Base-by-base conservation (phyloP, 2,113 vertebrate species). In the Trematocara variabile region DNA sequence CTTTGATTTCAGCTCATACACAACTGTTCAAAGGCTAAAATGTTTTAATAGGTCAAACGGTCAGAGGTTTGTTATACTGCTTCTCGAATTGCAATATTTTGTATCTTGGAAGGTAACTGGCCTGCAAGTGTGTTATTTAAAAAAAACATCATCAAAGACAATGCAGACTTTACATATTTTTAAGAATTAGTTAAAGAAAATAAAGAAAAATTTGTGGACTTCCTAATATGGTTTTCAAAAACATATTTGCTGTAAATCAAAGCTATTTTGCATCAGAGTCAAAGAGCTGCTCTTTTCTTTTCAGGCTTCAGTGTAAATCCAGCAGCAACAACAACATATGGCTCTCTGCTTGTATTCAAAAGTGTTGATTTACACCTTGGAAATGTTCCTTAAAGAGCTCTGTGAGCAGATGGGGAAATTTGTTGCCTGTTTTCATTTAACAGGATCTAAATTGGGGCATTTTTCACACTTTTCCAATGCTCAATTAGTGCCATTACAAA, bases 1-100 rank as follows among this genome's bases (percentile, higher is more conserved):
- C 84, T 88, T 88, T 77, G 82, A 86, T 91, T 88, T 91, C 46
- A 75, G 54, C 73, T 91, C 73, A 83, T 77, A 80, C 44, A 89
- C n/a, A 48, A 84, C 18, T 77, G 52, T 73, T 90, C 41, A 86
- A 85, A 94, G 33, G 12, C 39, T 65, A 46, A 68, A 77, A 86
- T 70, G 78, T 73, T 83, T 50, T 12, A 63, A 83, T 82, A 85
- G 80, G 88, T 84, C 88, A 89, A 79, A 87, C 0, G 33, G 58
- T 79, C 77, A 80, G 14, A 55, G 5, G 73, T 84, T 79, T 88
- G 56, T 82, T 60, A 81, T 41, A 81, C 7, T 44, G 44, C 12
- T 28, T 54, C 28, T 41, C 11, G 3, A 12, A 65, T 53, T 86
- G 77, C 13, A 18, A 58, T 4, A 68, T 50, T 65, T 55, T 54